These are phyloP conservation scores for Phortica magna DNA, from an alignment of 2,888 invertebrate species.

Conservation along the genomic window DNA sequence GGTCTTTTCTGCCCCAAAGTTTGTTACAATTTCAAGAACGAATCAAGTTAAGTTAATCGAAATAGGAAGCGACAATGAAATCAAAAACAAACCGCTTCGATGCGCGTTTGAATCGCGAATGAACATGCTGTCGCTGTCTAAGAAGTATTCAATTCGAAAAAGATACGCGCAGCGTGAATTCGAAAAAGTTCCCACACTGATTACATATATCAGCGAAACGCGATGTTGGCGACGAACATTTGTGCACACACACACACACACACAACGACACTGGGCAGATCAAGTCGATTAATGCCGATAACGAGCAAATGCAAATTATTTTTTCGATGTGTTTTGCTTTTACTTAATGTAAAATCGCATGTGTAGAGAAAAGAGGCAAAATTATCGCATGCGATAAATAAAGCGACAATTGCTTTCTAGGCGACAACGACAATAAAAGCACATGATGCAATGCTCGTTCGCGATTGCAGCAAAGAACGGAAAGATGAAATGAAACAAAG, in stretches of 20 bases:
- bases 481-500: background rate
- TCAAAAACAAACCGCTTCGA: background rate
- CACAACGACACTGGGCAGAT: background rate
- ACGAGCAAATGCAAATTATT: constrained; percentile 38
- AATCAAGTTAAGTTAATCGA: background rate
- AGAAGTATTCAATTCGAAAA: background rate
- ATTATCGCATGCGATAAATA: constrained; percentile 21
- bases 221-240: background rate
- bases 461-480: constrained; percentile 31
- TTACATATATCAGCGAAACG: constrained; percentile 7
- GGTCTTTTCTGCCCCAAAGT: no score
- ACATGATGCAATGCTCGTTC: constrained; percentile 38
- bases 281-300: background rate
- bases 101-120: background rate
- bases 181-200: constrained; percentile 43
- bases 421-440: constrained; percentile 30
- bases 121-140: background rate
- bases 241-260: background rate
- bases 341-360: constrained; percentile 32
- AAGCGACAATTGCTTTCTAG: background rate
- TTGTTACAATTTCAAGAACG: no score
- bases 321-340: constrained; percentile 7
- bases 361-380: background rate
- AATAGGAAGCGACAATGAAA: background rate
- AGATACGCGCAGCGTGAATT: background rate